Conservation (phyloP, 2,888 invertebrate species). For the Tipula helvola region DNA sequence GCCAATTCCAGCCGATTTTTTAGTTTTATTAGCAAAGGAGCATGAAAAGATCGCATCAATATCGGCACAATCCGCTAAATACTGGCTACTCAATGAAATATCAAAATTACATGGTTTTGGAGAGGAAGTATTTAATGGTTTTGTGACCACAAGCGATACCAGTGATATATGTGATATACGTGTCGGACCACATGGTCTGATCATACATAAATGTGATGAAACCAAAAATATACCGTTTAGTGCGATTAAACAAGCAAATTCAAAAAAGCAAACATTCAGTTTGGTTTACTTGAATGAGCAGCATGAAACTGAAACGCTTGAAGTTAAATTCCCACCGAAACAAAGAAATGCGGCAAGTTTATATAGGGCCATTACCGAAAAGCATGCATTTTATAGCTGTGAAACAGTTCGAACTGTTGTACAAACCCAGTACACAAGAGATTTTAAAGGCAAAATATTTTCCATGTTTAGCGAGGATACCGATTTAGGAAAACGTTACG, state of each 20-base stretch:
- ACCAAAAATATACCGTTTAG: slow-evolving; percentile 49
- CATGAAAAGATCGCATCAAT: slow-evolving; percentile 41
- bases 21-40: slow-evolving; percentile 30
- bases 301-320: slow-evolving; percentile 49
- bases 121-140: slow-evolving; percentile 69
- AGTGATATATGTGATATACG: slow-evolving; percentile 44
- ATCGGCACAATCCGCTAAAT: slow-evolving; percentile 67
- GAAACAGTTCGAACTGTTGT: slow-evolving; percentile 81
- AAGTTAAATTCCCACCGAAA: slow-evolving; percentile 63
- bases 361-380: slow-evolving; percentile 79
- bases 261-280: slow-evolving; percentile 60
- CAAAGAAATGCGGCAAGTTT: slow-evolving; percentile 69
- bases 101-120: slow-evolving; percentile 70
- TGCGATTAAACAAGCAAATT: slow-evolving; percentile 67
- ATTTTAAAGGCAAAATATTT: slow-evolving; percentile 80
- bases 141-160: slow-evolving; percentile 38
- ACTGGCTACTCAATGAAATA: slow-evolving; percentile 69
- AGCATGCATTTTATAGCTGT: slow-evolving; percentile 86
- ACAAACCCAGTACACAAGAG: slow-evolving; percentile 77
- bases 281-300: slow-evolving; percentile 60
- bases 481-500: slow-evolving; percentile 75
- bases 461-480: slow-evolving; percentile 85
- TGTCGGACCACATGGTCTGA: slow-evolving; percentile 74
- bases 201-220: slow-evolving; percentile 54
- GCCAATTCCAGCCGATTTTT: slow-evolving; percentile 27